phyloP scores from a whole-genome alignment of 2,797 vertebrate genomes.

The Cetoscarus ocellatus region DNA sequence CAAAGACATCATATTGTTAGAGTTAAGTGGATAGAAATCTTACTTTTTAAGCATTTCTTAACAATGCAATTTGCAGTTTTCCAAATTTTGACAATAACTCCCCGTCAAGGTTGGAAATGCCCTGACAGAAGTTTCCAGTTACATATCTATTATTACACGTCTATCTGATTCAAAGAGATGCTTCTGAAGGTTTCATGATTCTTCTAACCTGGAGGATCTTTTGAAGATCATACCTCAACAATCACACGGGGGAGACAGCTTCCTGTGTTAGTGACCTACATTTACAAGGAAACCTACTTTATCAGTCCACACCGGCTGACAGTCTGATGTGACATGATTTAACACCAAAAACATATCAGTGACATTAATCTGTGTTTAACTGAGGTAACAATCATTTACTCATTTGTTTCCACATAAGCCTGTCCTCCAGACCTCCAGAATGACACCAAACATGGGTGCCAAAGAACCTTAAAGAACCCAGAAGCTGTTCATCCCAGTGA shows the following conservation, averaged over 20 bases:
- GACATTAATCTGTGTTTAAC: neutral
- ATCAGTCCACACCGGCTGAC: neutral
- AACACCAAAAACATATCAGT: neutral
- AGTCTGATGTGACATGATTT: constrained; percentile 5
- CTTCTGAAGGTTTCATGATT: too few species aligned
- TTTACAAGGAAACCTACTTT: constrained; percentile 25
- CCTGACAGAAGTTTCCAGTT: too few species aligned
- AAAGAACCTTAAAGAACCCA: constrained; percentile 16
- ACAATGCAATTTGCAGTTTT: too few species aligned
- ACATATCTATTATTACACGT: too few species aligned
- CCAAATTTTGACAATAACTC: too few species aligned
- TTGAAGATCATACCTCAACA: neutral
- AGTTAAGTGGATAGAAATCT: too few species aligned
- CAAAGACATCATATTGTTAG: too few species aligned
- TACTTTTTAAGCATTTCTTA: too few species aligned
- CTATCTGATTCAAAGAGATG: too few species aligned
- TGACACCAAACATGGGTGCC: constrained; percentile 36
- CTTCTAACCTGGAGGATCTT: neutral
- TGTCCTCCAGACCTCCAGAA: constrained; percentile 44
- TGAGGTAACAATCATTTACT: neutral
- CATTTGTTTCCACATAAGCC: neutral
- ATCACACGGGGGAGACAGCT: constrained; percentile 50
- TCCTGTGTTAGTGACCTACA: constrained; percentile 59
- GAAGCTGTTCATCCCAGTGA: constrained; percentile 10
- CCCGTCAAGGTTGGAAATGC: too few species aligned